Evolutionary conservation across 1,140 invertebrate species (phyloP), one percentile per base, ranked within the genome.

Genomic region (Drosophila tristis): DNA sequence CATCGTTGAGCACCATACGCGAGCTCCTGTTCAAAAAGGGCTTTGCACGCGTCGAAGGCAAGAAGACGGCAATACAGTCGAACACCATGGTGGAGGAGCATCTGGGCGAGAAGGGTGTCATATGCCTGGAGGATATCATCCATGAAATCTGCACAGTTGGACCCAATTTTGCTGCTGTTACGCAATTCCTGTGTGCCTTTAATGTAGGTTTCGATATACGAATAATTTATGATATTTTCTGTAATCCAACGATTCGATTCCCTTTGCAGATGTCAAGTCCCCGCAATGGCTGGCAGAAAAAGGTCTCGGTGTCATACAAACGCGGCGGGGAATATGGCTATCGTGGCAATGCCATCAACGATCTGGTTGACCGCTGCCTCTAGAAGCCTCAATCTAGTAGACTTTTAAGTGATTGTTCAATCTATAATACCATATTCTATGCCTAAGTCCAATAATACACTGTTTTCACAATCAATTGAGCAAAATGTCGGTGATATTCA

Each of bases 61-160:
- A 90, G 26, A 92, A 92, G 54, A 89, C 81, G 3, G 68, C 90
- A 7, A 92, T 92, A 42, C 87, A 91, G 77, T 93, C 90, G 2
- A 91, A 91, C 66, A 85, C 80, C 26, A 74, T 92, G 77, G 79
- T 92, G 6, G 90, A 90, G 61, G 79, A 92, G 57, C 74, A 89
- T 3, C 57, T 92, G 45, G 91, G 91, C 2, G 79, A 91, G 1
- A 78, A 89, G 44, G 92, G 90, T 35, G 71, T 92, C 5, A 92
- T 92, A 55, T 91, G 92, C 49, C 60, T 92, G 63, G 91, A 92
- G 60, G 91, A 92, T 58, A 90, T 92, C n/a, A 90, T 92, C 5
- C 91, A 92, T 54, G 92, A 92, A 61, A 85, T 92, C 35, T 90
- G 71, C n/a, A 92, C 91, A 15, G 91, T 92, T 16, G 90, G 90